Evolutionary conservation across 37 sponge, comb jelly and placozoan genomes (phyloP).

Genomic region (Amphimedon queenslandica): DNA sequence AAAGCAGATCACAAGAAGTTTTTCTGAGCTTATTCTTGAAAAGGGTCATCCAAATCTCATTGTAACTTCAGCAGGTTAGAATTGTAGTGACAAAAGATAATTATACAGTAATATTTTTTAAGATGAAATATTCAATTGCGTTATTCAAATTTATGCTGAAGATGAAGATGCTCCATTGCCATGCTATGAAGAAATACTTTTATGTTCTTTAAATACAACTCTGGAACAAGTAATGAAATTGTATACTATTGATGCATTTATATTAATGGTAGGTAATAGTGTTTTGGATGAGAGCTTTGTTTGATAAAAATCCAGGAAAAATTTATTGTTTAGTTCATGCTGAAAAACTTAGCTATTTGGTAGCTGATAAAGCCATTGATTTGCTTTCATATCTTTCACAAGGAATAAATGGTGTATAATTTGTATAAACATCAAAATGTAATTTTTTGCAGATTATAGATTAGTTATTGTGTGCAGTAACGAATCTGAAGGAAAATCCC

Average conservation of each 20-base stretch:
- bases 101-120: background rate
- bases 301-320: background rate
- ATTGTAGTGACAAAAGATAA: background rate
- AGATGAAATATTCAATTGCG: background rate
- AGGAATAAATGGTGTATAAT: background rate
- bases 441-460: conserved; percentile 29
- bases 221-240: background rate
- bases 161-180: background rate
- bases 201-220: background rate
- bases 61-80: background rate
- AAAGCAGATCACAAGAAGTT: background rate
- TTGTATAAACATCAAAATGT: background rate
- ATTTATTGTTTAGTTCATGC: background rate
- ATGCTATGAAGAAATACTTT: background rate
- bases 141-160: background rate
- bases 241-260: too few relatives aligned
- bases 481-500: conserved; percentile 58
- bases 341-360: conserved; percentile 1
- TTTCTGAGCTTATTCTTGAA: background rate
- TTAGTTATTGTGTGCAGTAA: conserved; percentile 61
- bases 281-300: conserved; percentile 5
- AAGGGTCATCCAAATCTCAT: background rate
- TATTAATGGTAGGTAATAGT: too few relatives aligned
- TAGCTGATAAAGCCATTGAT: background rate
- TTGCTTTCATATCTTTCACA: background rate